Conservation (phyloP, 2,888 invertebrate genomes). For the Oscheius myriophilus region DNA sequence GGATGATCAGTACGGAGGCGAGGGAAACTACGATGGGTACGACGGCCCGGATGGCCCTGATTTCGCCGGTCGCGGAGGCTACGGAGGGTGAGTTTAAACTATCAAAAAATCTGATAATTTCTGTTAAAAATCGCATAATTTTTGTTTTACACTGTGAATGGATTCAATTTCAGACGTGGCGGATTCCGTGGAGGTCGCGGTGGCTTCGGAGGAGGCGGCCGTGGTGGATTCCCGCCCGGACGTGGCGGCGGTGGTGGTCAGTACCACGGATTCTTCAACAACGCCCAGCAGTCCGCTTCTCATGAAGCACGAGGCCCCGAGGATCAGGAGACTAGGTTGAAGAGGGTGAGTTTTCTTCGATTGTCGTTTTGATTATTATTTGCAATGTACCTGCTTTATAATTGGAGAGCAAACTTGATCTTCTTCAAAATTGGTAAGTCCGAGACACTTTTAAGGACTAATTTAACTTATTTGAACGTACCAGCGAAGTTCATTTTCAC, state of each 20-base stretch:
- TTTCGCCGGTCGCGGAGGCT: slow-evolving; percentile 2
- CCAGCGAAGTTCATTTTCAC: too few relatives aligned
- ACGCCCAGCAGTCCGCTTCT: neutral
- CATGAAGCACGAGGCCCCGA: slow-evolving; percentile 24
- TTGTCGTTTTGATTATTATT: too few relatives aligned
- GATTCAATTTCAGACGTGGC: slow-evolving; percentile 2
- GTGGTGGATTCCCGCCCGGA: slow-evolving; percentile 32
- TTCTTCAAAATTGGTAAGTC: too few relatives aligned
- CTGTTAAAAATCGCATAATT: too few relatives aligned
- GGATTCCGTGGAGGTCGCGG: slow-evolving; percentile 17
- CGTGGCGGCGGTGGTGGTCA: slow-evolving; percentile 36
- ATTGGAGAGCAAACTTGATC: too few relatives aligned
- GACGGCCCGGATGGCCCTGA: slow-evolving; percentile 10
- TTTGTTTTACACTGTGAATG: too few relatives aligned
- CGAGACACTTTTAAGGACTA: too few relatives aligned
- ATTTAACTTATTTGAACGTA: too few relatives aligned
- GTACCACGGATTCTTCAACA: slow-evolving; percentile 11
- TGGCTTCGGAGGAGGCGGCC: slow-evolving; percentile 17
- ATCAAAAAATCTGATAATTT: too few relatives aligned
- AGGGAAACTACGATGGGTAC: slow-evolving; percentile 36
- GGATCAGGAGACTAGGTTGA: slow-evolving; percentile 41
- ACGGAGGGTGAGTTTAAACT: neutral
- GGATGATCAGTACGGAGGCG: neutral
- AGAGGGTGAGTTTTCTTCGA: slow-evolving; percentile 31
- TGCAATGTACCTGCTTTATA: too few relatives aligned